Conservation (phyloP, 1,140 invertebrate genomes). For the Contarinia nasturtii region DNA sequence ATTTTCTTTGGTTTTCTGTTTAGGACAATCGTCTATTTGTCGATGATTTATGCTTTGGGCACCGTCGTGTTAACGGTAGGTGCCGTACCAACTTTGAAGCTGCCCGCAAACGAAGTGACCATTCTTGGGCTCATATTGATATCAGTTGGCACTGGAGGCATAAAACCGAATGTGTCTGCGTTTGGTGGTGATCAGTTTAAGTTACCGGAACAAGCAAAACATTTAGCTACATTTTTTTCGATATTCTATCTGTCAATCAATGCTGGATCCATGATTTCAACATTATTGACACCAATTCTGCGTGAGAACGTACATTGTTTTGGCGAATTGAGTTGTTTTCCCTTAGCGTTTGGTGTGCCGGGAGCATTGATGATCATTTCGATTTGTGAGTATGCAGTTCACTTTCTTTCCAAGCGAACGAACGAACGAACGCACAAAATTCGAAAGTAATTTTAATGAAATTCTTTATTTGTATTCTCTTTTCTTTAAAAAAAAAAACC, state of each 20-base stretch:
- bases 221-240: constrained; percentile 67
- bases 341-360: constrained; percentile 75
- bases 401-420: constrained; percentile 34
- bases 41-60: constrained; percentile 54
- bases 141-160: constrained; percentile 76
- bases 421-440: constrained; percentile 24
- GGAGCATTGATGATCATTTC: constrained; percentile 60
- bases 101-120: constrained; percentile 30
- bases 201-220: constrained; percentile 48
- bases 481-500: constrained; percentile 35
- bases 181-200: constrained; percentile 90
- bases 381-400: constrained; percentile 36
- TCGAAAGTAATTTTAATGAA: too few species aligned
- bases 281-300: constrained; percentile 67
- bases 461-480: too few species aligned
- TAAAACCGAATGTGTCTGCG: constrained; percentile 87
- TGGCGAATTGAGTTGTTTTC: constrained; percentile 55
- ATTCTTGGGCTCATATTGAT: constrained; percentile 58
- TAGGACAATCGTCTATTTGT: constrained; percentile 57
- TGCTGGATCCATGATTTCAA: constrained; percentile 72
- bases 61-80: constrained; percentile 45
- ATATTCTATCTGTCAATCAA: constrained; percentile 85
- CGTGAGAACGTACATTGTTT: constrained; percentile 61
- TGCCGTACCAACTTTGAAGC: constrained; percentile 27
- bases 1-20: constrained; percentile 24